Evolutionary conservation across 2,797 vertebrate genomes (phyloP), one percentile per base, ranked within the genome.

Genomic region (Fratercula arctica): DNA sequence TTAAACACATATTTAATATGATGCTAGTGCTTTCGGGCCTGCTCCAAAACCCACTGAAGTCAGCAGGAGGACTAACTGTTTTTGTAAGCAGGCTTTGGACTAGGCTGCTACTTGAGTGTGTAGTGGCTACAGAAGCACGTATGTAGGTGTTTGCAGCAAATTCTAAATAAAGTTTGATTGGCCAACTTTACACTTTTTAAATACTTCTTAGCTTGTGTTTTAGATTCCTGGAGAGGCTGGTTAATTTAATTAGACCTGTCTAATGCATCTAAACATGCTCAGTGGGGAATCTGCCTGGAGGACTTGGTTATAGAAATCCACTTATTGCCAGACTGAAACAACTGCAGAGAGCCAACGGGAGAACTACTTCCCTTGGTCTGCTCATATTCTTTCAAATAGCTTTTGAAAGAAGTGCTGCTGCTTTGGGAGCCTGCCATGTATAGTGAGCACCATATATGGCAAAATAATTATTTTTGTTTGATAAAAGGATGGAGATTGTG

Each of bases 241-340:
- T 85, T 94, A 90, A 96, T 95, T 92, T 92, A 90, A 93, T 94
- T 74, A 95, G 85, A 85, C 31, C 63, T 41, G 43, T 87, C 60
- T 94, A 70, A 74, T 67, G 56, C 51, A 74, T 87, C 87, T 90
- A 46, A 94, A 73, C n/a, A 31, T 31, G 13, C 43, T 87, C 83
- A 70, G 80, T 45, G 53, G 70, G 86, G 45, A 91, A 92, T 91
- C 68, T 79, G 56, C 64, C 67, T 92, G 67, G 31, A 92, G 78
- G 60, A 79, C 48, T 41, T 85, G 51, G 28, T 88, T 63, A 41
- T 68, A 60, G 64, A 80, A 91, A 67, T 76, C 46, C 53, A 73
- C 66, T 76, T 79, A 50, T 3, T 79, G 77, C 70, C 76, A 91
- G 51, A 37, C 21, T 68, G 80, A 72, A 91, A 81, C 11, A 17